Conservation (phyloP, 2,797 vertebrate species). For the Parambassis ranga region DNA sequence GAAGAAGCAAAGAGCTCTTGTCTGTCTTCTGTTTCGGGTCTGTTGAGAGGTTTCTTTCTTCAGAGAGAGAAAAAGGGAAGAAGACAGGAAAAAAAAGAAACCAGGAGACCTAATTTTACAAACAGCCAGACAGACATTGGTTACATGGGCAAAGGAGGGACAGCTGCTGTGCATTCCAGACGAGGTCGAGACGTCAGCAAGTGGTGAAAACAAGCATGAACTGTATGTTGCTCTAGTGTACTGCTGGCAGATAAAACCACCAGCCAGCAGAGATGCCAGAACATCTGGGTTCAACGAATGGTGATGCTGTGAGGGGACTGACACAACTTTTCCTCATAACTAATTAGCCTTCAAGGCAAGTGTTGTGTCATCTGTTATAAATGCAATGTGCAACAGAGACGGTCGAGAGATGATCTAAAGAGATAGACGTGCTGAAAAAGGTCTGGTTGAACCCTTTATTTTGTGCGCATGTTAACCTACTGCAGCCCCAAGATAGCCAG, state of each 20-base stretch:
- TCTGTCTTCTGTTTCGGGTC: conserved; percentile 31
- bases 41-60: conserved; percentile 35
- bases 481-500: not conserved
- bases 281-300: conserved; percentile 67
- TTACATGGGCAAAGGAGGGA: conserved; percentile 66
- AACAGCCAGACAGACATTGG: conserved; percentile 70
- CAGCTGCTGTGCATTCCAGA: conserved; percentile 82
- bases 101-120: conserved; percentile 58
- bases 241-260: conserved; percentile 64
- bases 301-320: conserved; percentile 7
- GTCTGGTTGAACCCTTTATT: not conserved
- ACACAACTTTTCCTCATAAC: conserved; percentile 12
- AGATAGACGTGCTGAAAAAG: not conserved
- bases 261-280: conserved; percentile 64
- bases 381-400: not conserved
- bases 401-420: not conserved
- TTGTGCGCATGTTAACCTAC: not conserved
- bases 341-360: not conserved
- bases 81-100: conserved; percentile 31
- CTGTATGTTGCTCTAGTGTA: conserved; percentile 58
- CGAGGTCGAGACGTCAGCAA: conserved; percentile 69
- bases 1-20: conserved; percentile 38
- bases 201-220: conserved; percentile 69
- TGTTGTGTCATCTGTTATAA: conserved; percentile 9
- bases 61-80: not conserved